Percentiles rank a stretch among this genome's conserved stretches.
Conservation (phyloP, 1,140 invertebrate species). For the Ips typographus region DNA sequence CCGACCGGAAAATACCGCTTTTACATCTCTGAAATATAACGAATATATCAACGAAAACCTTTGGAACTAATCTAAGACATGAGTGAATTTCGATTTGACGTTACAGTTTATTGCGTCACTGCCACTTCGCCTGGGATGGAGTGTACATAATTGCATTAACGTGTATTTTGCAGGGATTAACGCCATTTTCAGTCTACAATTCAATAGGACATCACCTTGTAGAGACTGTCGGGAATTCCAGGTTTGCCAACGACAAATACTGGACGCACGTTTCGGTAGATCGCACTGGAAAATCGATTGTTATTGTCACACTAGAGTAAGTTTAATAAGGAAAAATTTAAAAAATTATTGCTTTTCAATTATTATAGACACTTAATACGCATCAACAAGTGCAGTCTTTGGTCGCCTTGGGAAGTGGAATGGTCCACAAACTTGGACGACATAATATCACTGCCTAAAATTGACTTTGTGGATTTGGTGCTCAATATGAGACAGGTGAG, state of each 20-base stretch:
- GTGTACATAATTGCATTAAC: not conserved
- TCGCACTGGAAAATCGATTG: conserved; percentile 55
- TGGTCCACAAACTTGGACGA: conserved; percentile 75
- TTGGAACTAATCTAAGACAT: too few species aligned
- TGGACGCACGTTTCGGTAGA: conserved; percentile 49
- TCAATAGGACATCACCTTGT: conserved; percentile 48
- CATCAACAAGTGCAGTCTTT: conserved; percentile 68
- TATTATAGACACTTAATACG: conserved; percentile 71
- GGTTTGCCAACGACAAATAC: conserved; percentile 47
- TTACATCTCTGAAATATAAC: too few species aligned
- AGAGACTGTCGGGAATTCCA: conserved; percentile 45
- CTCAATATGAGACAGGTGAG: conserved; percentile 72
- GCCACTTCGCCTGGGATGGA: not conserved
- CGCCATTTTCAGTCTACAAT: conserved; percentile 49
- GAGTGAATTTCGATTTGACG: too few species aligned
- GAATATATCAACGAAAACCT: too few species aligned
- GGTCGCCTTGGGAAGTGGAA: conserved; percentile 75
- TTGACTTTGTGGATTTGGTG: conserved; percentile 66
- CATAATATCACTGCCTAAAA: conserved; percentile 68
- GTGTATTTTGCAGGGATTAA: conserved; percentile 41
- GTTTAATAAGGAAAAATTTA: conserved; percentile 31
- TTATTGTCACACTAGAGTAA: conserved; percentile 57
- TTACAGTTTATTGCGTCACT: too few species aligned
- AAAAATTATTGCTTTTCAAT: not conserved
- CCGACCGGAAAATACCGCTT: too few species aligned